Evolutionary conservation across 2,888 invertebrate species (phyloP), one percentile per base, ranked within the genome.

Genomic region (Aelia acuminata): DNA sequence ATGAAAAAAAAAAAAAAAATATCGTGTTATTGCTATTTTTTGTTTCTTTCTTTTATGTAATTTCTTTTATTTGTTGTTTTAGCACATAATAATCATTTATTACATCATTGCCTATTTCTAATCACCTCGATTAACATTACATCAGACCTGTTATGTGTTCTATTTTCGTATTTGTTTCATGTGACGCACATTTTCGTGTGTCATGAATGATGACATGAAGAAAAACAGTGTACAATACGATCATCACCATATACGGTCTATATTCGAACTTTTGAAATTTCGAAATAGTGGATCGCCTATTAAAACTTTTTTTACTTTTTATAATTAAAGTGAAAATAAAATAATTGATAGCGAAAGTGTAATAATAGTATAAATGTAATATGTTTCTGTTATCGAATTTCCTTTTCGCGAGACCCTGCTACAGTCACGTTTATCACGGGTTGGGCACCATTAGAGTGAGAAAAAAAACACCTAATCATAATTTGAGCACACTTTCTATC

Each of bases 401-500:
- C 43, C 43, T 20, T 11, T 43, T 15, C 0, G 13, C 13, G 15
- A 80, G 8, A 39, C 10, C 22, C 39, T 35, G 11, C 57, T 5
- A 31, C 39, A 80, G 80, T 80, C 80, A 80, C 80, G 80, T 80
- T 80, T 80, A 47, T 80, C 39, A n/a, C 43, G 43, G n/a, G n/a
- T n/a, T n/a, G n/a, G 39, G 43, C 43, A n/a, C 43, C 43, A n/a
- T n/a, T 35, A 80, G 31, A 3, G n/a, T n/a, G 43, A 80, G 11
- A 20, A 39, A 75, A 80, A 80, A 80, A 80, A 80, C 13, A 47
- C 7, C 43, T 43, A 22, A 80, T 43, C 80, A 43, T 43, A 80
- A 80, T 80, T 80, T 47, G 80, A 80, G 22, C 35, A 80, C 10
- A 80, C 80, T 80, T 80, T 80, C 80, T 80, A 80, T 80, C 43